These are phyloP conservation scores for Myiozetetes cayanensis DNA, from an alignment of 2,113 vertebrate genomes.

Conservation along the genomic window DNA sequence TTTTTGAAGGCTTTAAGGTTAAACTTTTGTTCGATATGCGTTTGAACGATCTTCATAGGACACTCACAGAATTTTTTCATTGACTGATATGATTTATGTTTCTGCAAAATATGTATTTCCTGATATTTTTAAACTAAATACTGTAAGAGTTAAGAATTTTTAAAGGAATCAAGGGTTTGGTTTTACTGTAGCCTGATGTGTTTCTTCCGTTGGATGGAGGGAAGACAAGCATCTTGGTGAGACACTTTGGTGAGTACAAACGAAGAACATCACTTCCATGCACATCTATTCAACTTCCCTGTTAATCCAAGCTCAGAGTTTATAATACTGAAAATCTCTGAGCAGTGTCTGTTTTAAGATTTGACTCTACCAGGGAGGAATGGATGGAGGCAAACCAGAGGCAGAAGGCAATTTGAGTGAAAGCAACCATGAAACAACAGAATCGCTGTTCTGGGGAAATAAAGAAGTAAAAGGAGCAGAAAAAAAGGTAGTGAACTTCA, in stretches of 20 bases:
- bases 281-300: neutral
- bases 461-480: slow-evolving; percentile 6
- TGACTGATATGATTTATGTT: neutral
- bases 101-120: neutral
- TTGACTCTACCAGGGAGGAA: neutral
- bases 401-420: neutral
- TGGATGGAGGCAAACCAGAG: neutral
- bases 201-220: neutral
- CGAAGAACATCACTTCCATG: neutral
- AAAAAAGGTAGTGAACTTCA: slow-evolving; percentile 6
- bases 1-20: neutral
- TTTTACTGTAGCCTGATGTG: neutral
- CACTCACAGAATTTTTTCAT: neutral
- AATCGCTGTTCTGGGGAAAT: neutral
- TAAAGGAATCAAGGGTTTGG: neutral
- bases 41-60: neutral
- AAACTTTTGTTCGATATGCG: neutral
- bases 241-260: neutral
- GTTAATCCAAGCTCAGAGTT: neutral
- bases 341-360: neutral
- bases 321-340: neutral
- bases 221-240: neutral
- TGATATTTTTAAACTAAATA: neutral
- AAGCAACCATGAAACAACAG: slow-evolving; percentile 27
- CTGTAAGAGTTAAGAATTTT: neutral